phyloP scores from a whole-genome alignment of 2,888 invertebrate species.

The Pristionchus mayeri region DNA sequence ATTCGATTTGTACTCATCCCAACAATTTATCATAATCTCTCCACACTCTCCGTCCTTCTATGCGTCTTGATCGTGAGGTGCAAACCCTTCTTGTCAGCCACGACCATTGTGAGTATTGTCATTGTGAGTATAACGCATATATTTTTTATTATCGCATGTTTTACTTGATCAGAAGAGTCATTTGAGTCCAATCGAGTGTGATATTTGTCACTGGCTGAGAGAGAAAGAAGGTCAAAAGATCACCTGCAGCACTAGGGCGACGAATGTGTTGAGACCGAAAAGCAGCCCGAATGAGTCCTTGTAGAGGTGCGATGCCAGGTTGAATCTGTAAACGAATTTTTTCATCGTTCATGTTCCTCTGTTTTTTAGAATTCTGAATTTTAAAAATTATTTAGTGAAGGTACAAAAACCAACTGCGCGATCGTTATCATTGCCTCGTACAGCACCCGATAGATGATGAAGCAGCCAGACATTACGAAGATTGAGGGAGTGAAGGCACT shows the following conservation, averaged over 20 bases:
- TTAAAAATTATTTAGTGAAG: too few species aligned
- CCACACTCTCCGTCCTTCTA: too few species aligned
- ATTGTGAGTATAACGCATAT: too few species aligned
- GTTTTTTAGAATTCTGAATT: too few species aligned
- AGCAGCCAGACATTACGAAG: slow-evolving; percentile 65
- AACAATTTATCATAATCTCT: too few species aligned
- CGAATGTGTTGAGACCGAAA: slow-evolving; percentile 90
- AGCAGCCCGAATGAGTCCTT: slow-evolving; percentile 91
- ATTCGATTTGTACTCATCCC: too few species aligned
- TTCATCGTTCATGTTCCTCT: too few species aligned
- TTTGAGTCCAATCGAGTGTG: too few species aligned
- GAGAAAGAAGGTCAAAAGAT: too few species aligned
- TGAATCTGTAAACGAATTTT: slow-evolving; percentile 81
- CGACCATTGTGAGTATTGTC: slow-evolving; percentile 85
- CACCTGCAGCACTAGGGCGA: slow-evolving; percentile 87
- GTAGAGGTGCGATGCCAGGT: slow-evolving; percentile 87
- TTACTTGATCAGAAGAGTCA: too few species aligned
- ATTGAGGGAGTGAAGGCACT: slow-evolving; percentile 12
- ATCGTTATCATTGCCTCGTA: slow-evolving; percentile 74
- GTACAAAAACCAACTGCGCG: slow-evolving; percentile 63
- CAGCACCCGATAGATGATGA: slow-evolving; percentile 66
- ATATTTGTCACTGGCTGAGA: too few species aligned
- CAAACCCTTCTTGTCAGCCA: slow-evolving; percentile 78
- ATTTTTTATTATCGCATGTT: too few species aligned
- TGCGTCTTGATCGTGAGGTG: slow-evolving; percentile 62